Evolutionary conservation across 2,113 vertebrate species (phyloP), one percentile per base, ranked within the genome.

Genomic region (Petroica traversi): DNA sequence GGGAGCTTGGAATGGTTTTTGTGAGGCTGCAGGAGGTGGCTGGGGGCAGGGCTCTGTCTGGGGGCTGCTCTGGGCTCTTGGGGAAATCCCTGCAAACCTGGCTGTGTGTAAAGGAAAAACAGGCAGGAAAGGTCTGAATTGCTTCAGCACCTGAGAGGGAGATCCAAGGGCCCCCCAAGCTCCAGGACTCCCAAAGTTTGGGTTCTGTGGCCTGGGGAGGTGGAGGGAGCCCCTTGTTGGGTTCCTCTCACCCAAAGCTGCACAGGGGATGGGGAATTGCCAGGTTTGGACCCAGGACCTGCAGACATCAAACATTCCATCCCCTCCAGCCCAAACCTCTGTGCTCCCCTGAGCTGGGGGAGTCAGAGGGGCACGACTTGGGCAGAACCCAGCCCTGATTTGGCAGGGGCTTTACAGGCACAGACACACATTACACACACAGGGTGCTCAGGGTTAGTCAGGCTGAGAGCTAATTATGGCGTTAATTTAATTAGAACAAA

Each of bases 341-440:
- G 23, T 2, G 4, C 2, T 0, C 2, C 33, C 3, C 0, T 40
- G 61, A 1, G 6, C 38, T 3, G 68, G 10, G 5, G 38, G 89
- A 81, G 40, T 43, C 89, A 3, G 34, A 48, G 36, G 34, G 85
- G 74, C 68, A 31, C 1, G 2, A 11, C 33, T 40, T 29, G 74
- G 89, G 68, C 19, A 6, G 22, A 11, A 22, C 9, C 34, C 77
- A 51, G 34, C 4, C n/a, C 29, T 1, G 7, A 2, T 17, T 36
- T 80, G 83, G 59, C 78, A 76, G 68, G 11, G 85, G 26, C 10
- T 6, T n/a, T 46, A 0, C 12, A 5, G 19, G 46, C 2, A 12
- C 38, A 63, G 64, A 8, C 38, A 31, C 66, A 24, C 24, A 14
- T 13, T 6, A 10, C 43, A 25, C 38, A 13, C 0, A 6, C 14